Percentiles rank a stretch among this genome's conserved stretches.
Evolutionary conservation across 2,113 vertebrate genomes (phyloP).

Genomic region (Callionymus lyra): DNA sequence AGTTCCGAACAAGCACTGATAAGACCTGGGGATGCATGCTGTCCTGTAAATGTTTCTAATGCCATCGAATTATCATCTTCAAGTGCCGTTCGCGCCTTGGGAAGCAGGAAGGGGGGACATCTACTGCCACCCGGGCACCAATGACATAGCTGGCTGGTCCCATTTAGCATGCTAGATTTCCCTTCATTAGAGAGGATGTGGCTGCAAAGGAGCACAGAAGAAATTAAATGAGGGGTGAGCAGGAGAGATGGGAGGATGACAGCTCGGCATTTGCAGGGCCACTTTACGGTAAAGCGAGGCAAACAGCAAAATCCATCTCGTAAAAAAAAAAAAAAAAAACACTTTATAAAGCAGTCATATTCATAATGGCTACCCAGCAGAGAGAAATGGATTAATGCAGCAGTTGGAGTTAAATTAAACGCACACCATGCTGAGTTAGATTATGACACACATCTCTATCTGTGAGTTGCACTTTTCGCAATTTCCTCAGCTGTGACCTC

Average conservation of each 20-base stretch:
- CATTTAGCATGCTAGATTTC: constrained; percentile 76
- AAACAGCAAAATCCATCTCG: constrained; percentile 32
- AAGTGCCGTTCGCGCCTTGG: constrained; percentile 45
- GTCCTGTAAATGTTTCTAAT: constrained; percentile 32
- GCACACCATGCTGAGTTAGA: constrained; percentile 10
- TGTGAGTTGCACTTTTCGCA: constrained; percentile 8
- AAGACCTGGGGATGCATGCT: constrained; percentile 14
- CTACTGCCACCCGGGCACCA: constrained; percentile 50
- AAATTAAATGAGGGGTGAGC: constrained; percentile 61
- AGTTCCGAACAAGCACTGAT: constrained; percentile 15
- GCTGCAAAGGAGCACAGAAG: constrained; percentile 55
- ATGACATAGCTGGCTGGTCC: constrained; percentile 73
- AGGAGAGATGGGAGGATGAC: constrained; percentile 31
- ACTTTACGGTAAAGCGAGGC: constrained; percentile 27
- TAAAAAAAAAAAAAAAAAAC: constrained; percentile 13
- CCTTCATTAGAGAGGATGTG: constrained; percentile 67
- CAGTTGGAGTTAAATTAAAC: constrained; percentile 37
- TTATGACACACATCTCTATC: constrained; percentile 7
- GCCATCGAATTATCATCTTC: constrained; percentile 35
- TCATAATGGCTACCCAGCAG: constrained; percentile 28
- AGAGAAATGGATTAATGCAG: constrained; percentile 42
- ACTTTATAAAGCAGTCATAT: constrained; percentile 35
- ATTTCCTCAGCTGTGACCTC: constrained; percentile 1
- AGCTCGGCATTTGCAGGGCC: constrained; percentile 26
- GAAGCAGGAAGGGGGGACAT: constrained; percentile 45